Base-by-base conservation (phyloP, 2,888 invertebrate species). In the Ceramica pisi region DNA sequence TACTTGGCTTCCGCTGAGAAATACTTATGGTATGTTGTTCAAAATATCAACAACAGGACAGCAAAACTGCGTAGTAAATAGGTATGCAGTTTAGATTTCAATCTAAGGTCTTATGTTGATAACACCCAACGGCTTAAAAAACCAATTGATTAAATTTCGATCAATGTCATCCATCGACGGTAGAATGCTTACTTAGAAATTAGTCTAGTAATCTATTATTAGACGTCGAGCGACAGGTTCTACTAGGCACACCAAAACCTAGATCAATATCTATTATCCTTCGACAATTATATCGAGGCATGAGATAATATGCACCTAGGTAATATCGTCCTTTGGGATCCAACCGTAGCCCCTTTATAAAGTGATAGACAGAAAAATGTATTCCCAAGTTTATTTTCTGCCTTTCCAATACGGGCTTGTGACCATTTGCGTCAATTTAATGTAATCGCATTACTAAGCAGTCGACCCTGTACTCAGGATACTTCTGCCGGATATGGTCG, bases 401-500 rank as follows among this genome's bases (percentile, higher is more conserved):
- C 26, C 9, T 51, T 51, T 59, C 19, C 23, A 41, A 48, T 41
- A 48, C n/a, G 1, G 19, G 41, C 23, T 53, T 23, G 23, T 3
- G 26, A 56, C 35, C 44, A 56, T 38, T 71, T 78, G 46, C 26
- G 50, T 51, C 61, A 61, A 50, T 63, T 78, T 65, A 65, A 61
- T 55, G 51, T 57, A 71, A 62, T 72, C 44, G 14, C 50, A 31
- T 55, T 35, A 53, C 64, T 65, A 57, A 61, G 72, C 73, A 65
- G 86, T 81, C 69, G 82, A 75, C 85, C 83, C 74, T 85, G 84
- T 73, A 75, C 60, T 60, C 73, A 71, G 80, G 70, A 80, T 71
- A 64, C 48, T 55, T 59, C 50, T 78, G 65, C 66, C 75, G 83
- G 77, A 78, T 80, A 77, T 66, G 59, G 68, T 50, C 67, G 60